These are phyloP conservation scores for Chrysodeixis includens DNA, from an alignment of 2,888 invertebrate species.

Conservation along the genomic window DNA sequence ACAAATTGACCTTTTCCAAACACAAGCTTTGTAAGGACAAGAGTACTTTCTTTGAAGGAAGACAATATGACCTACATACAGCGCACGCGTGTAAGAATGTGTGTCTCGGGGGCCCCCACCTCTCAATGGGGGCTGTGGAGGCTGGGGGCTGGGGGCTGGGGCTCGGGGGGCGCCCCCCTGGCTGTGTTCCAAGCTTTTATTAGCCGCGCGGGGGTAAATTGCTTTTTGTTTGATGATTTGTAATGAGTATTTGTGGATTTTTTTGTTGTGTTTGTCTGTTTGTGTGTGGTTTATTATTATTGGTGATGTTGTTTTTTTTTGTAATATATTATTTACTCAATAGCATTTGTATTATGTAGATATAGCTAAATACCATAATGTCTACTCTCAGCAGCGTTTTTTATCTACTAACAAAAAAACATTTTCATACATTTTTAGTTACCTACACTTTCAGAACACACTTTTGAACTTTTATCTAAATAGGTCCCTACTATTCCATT, in stretches of 20 bases:
- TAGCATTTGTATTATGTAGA: too few species aligned
- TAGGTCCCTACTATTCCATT: too few species aligned
- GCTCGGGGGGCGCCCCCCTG: conserved; percentile 56
- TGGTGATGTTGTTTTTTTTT: neutral
- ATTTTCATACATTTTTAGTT: too few species aligned
- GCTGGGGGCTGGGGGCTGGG: conserved; percentile 71
- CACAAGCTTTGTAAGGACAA: conserved; percentile 48
- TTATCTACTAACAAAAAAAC: too few species aligned
- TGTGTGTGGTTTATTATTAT: neutral
- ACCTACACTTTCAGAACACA: too few species aligned
- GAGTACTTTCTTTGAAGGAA: conserved; percentile 63
- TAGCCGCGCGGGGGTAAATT: conserved; percentile 56
- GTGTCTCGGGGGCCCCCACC: conserved; percentile 73
- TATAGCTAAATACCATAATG: too few species aligned
- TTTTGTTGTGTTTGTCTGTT: neutral
- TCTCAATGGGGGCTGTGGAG: conserved; percentile 58
- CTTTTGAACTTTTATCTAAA: too few species aligned
- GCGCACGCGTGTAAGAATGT: conserved; percentile 85
- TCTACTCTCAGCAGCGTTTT: too few species aligned
- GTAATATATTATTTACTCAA: too few species aligned
- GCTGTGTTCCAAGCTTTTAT: conserved; percentile 62
- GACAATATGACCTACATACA: conserved; percentile 83
- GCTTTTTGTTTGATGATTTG: conserved; percentile 60
- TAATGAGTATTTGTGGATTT: conserved; percentile 44
- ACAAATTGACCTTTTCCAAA: conserved; percentile 9